Evolutionary conservation across 2,888 invertebrate genomes (phyloP).

Genomic region (Microctonus aethiopoides): DNA sequence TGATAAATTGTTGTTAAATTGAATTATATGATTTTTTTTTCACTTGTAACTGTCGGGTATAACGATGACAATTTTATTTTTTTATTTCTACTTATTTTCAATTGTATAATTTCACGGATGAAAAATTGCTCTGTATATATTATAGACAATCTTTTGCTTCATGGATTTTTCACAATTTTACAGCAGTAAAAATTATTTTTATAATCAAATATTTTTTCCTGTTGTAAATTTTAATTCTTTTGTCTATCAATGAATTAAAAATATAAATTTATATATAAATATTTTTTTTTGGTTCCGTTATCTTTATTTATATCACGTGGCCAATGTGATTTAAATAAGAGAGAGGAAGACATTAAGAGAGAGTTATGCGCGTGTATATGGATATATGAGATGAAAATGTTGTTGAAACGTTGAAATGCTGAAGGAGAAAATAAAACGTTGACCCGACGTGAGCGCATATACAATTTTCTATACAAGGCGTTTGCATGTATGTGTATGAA

Average conservation of each 20-base stretch:
- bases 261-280: no score
- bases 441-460: neutral
- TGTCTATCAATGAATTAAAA: no score
- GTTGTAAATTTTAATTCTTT: no score
- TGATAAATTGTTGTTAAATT: neutral
- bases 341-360: neutral
- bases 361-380: neutral
- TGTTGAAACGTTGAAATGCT: neutral
- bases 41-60: slow-evolving; percentile 4
- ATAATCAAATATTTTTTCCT: no score
- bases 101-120: slow-evolving; percentile 36
- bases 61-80: slow-evolving; percentile 11
- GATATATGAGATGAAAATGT: neutral
- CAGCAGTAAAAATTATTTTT: neutral
- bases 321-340: neutral
- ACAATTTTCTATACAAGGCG: neutral
- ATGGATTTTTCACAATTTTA: neutral
- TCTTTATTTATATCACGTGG: neutral
- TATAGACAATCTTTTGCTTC: slow-evolving; percentile 15
- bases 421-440: slow-evolving; percentile 4
- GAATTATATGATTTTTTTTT: slow-evolving; percentile 7
- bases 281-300: neutral
- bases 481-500: neutral
- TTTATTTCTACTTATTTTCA: neutral
- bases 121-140: slow-evolving; percentile 2